These are phyloP conservation scores for Peromyscus eremicus DNA, from an alignment of 2,797 vertebrate species.

Conservation along the genomic window DNA sequence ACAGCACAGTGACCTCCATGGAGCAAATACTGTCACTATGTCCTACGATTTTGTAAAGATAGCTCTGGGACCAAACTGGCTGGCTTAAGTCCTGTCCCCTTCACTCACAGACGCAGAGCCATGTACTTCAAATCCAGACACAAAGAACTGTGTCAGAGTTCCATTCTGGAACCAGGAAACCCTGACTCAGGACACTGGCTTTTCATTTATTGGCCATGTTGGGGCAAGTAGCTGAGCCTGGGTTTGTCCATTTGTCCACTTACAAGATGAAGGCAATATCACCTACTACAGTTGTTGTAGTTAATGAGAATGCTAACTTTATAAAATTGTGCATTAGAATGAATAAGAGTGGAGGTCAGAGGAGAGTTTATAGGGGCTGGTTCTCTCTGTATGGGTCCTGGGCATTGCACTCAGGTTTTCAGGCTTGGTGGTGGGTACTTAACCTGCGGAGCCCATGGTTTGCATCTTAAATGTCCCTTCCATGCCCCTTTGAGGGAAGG, in stretches of 20 bases:
- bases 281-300: not conserved
- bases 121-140: not conserved
- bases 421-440: not conserved
- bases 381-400: not conserved
- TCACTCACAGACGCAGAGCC: not conserved
- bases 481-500: not conserved
- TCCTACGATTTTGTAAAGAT: not conserved
- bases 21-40: not conserved
- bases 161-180: not conserved
- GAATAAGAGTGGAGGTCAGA: not conserved
- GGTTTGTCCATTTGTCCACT: not conserved
- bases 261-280: not conserved
- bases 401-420: not conserved
- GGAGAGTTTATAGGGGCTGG: not conserved
- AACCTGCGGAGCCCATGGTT: not conserved
- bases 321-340: not conserved
- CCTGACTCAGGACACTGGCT: not conserved
- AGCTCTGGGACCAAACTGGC: not conserved
- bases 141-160: rapidly evolving
- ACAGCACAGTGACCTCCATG: too few relatives aligned
- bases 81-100: not conserved
- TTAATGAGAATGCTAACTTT: not conserved
- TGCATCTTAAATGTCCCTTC: not conserved
- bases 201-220: not conserved
- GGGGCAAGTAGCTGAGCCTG: not conserved